phyloP scores from a whole-genome alignment of 2,888 invertebrate genomes.

The Allophyes oxyacanthae region DNA sequence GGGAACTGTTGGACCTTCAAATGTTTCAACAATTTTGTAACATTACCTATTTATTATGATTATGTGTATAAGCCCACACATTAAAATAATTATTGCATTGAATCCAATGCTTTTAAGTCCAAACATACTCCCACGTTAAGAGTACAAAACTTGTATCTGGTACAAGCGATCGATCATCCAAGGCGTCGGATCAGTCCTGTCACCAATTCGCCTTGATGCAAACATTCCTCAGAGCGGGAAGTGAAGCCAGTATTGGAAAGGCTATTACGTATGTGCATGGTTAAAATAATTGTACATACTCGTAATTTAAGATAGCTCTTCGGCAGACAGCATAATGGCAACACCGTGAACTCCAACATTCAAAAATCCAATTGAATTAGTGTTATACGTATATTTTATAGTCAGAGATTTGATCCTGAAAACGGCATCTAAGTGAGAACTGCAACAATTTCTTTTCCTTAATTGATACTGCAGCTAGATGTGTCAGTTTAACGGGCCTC shows the following conservation, averaged over 20 bases:
- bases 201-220: slow-evolving; percentile 76
- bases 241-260: slow-evolving; percentile 53
- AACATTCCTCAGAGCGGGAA: slow-evolving; percentile 81
- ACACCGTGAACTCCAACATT: slow-evolving; percentile 2
- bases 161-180: slow-evolving; percentile 38
- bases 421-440: too few species aligned
- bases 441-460: too few species aligned
- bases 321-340: slow-evolving; percentile 7
- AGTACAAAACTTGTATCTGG: slow-evolving; percentile 23
- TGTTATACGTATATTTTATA: too few species aligned
- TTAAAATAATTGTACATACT: slow-evolving; percentile 1
- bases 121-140: slow-evolving; percentile 50
- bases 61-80: slow-evolving; percentile 46
- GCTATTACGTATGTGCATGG: slow-evolving; percentile 37
- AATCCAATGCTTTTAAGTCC: slow-evolving; percentile 27
- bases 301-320: slow-evolving; percentile 17
- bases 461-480: too few species aligned
- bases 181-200: slow-evolving; percentile 59
- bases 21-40: slow-evolving; percentile 41
- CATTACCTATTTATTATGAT: slow-evolving; percentile 17
- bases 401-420: too few species aligned
- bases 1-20: slow-evolving; percentile 49
- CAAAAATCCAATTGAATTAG: neutral
- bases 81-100: slow-evolving; percentile 29
- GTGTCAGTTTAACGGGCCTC: too few species aligned